These are phyloP conservation scores for Sylvilagus floridanus DNA, from an alignment of 2,797 vertebrate genomes.

Conservation along the genomic window DNA sequence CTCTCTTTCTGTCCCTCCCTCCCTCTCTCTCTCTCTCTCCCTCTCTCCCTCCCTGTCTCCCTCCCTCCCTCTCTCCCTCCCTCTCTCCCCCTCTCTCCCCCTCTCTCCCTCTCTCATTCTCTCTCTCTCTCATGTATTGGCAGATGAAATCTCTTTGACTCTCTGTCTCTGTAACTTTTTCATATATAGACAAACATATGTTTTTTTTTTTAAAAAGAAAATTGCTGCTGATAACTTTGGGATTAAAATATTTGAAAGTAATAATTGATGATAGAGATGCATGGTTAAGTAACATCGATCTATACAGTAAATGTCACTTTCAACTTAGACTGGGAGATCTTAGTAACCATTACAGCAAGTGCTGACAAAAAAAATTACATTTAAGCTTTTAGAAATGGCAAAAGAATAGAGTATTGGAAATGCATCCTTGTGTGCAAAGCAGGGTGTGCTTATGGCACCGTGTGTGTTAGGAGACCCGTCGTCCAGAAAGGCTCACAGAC, in stretches of 20 bases:
- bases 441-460: neutral
- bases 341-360: neutral
- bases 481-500: neutral
- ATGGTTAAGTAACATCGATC: neutral
- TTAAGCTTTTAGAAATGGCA: constrained; percentile 5
- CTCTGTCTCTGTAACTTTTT: too few species aligned
- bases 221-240: neutral
- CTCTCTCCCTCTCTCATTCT: too few species aligned
- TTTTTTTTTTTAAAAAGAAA: neutral
- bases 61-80: too few species aligned
- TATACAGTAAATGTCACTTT: neutral
- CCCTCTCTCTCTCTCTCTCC: too few species aligned
- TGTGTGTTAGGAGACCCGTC: neutral
- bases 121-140: too few species aligned
- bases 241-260: neutral
- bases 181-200: too few species aligned
- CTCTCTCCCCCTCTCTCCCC: too few species aligned
- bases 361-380: neutral
- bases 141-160: too few species aligned
- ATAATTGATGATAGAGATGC: neutral
- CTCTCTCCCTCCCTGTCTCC: too few species aligned
- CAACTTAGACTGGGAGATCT: neutral
- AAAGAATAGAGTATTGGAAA: neutral
- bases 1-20: too few species aligned
- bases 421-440: neutral